These are phyloP conservation scores for Cartodere bifasciata DNA, from an alignment of 2,888 invertebrate genomes.

Conservation along the genomic window DNA sequence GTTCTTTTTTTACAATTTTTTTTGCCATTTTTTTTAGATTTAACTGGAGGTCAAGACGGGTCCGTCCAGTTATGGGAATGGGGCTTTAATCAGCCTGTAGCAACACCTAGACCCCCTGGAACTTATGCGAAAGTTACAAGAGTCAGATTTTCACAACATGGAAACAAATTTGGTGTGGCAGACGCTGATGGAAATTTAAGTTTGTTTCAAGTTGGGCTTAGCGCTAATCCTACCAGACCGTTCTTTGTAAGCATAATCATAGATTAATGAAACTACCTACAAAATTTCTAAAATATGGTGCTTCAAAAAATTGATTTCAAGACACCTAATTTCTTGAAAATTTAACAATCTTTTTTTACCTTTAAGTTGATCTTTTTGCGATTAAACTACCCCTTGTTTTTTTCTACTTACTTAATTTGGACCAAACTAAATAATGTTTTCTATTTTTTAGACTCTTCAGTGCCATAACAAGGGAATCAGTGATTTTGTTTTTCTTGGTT, in stretches of 20 bases:
- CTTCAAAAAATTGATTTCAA: no score
- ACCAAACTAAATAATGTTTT: no score
- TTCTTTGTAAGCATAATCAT: conserved; percentile 81
- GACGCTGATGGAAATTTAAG: conserved; percentile 96
- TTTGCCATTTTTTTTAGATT: conserved; percentile 41
- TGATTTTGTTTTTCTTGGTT: conserved; percentile 95
- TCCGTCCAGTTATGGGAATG: conserved; percentile 97
- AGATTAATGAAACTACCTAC: no score
- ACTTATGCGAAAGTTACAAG: conserved; percentile 92
- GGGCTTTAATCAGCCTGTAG: conserved; percentile 86
- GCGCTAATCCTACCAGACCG: conserved; percentile 61
- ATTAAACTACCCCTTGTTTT: no score
- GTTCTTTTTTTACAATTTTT: background rate
- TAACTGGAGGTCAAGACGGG: conserved; percentile 92
- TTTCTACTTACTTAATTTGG: no score
- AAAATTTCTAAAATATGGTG: no score
- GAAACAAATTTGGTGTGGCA: conserved; percentile 96
- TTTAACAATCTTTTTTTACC: no score
- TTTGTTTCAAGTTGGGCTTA: conserved; percentile 83
- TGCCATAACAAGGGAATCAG: conserved; percentile 95
- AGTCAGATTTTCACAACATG: conserved; percentile 92
- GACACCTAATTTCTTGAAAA: no score
- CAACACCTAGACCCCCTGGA: conserved; percentile 82
- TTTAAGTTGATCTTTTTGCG: no score
- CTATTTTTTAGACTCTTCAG: conserved; percentile 68